Evolutionary conservation across 2,888 invertebrate species (phyloP).

Genomic region (Aleiodes alternator): DNA sequence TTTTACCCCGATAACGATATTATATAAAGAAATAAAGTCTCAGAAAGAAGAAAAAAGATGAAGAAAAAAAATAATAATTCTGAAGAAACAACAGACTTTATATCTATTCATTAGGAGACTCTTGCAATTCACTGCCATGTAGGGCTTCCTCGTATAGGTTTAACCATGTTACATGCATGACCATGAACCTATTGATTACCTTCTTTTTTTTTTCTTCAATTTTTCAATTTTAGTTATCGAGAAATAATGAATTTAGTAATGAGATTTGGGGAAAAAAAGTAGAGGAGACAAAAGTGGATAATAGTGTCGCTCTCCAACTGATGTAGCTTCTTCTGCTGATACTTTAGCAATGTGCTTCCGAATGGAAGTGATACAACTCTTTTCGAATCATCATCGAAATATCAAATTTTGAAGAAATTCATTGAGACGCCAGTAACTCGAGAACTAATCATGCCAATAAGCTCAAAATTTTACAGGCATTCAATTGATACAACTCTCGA

Average conservation of each 20-base stretch:
- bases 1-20: conserved; percentile 3
- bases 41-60: background rate
- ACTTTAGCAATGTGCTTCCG: too few relatives aligned
- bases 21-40: background rate
- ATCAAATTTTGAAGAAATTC: too few relatives aligned
- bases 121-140: conserved; percentile 45
- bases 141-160: conserved; percentile 63
- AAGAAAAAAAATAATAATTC: background rate
- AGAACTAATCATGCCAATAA: too few relatives aligned
- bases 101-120: conserved; percentile 13
- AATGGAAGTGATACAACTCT: too few relatives aligned
- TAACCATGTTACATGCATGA: conserved; percentile 59
- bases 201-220: conserved; percentile 10
- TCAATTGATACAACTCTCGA: too few relatives aligned
- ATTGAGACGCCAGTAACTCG: too few relatives aligned
- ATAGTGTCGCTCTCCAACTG: background rate
- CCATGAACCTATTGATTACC: conserved; percentile 66
- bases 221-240: conserved; percentile 9
- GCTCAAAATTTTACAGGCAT: too few relatives aligned
- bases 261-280: background rate
- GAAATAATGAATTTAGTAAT: conserved; percentile 3
- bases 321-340: too few relatives aligned
- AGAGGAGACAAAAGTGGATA: background rate
- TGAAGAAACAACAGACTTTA: background rate
- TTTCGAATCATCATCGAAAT: too few relatives aligned